These are phyloP conservation scores for Aricia agestis DNA, from an alignment of 1,140 invertebrate genomes.

Conservation along the genomic window DNA sequence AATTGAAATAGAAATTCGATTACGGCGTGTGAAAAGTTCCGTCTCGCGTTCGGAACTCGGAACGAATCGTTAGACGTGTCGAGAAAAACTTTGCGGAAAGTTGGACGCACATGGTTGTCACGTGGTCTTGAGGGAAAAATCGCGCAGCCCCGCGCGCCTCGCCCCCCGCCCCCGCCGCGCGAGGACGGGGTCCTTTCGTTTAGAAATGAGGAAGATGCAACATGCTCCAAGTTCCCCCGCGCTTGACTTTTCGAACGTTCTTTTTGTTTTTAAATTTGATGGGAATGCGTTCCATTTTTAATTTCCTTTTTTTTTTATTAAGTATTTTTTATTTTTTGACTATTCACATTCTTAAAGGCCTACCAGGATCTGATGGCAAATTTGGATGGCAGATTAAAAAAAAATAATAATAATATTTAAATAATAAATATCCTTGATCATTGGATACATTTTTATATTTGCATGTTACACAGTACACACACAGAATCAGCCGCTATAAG, in stretches of 20 bases:
- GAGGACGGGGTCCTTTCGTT: slow-evolving; percentile 42
- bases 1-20: slow-evolving; percentile 1
- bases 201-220: slow-evolving; percentile 39
- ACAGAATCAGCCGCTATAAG: no score
- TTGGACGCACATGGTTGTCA: slow-evolving; percentile 59
- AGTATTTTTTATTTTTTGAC: no score
- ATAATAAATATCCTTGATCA: no score
- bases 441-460: no score
- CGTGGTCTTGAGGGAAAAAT: slow-evolving; percentile 70
- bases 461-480: no score
- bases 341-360: no score
- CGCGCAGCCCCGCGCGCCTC: slow-evolving; percentile 52
- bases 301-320: background rate
- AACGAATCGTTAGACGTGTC: slow-evolving; percentile 14
- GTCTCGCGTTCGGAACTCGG: background rate
- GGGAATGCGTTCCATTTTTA: slow-evolving; percentile 4
- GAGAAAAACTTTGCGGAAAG: slow-evolving; percentile 42
- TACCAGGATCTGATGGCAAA: no score
- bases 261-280: background rate
- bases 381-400: no score
- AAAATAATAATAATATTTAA: no score
- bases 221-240: slow-evolving; percentile 17
- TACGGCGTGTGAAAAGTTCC: background rate
- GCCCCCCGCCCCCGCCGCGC: slow-evolving; percentile 21
- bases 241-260: slow-evolving; percentile 22